Percentiles rank a stretch among this genome's conserved stretches.
These are phyloP conservation scores for Muntiacus reevesi DNA, from an alignment of 2,113 vertebrate species.

Conservation along the genomic window DNA sequence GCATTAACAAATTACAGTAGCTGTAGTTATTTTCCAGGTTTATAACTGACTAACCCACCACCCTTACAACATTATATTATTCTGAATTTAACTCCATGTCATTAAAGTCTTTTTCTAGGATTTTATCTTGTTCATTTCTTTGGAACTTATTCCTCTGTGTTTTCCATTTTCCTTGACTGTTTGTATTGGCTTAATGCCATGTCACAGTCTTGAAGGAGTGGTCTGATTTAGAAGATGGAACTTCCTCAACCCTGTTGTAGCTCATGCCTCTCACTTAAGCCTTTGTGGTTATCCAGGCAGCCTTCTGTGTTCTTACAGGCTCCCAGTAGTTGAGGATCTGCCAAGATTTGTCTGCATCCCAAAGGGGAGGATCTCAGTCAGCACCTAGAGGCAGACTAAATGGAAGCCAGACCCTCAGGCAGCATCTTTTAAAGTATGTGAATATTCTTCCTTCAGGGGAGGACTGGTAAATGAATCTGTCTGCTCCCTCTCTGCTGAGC, in stretches of 20 bases:
- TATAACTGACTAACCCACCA: not conserved
- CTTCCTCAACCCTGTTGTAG: not conserved
- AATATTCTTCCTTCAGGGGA: not conserved
- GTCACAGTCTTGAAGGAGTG: not conserved
- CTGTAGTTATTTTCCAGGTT: not conserved
- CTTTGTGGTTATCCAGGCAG: not conserved
- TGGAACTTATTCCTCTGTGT: not conserved
- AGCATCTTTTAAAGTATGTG: not conserved
- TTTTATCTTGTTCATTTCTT: not conserved
- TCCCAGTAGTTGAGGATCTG: not conserved
- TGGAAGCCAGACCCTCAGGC: not conserved
- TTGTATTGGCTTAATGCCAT: not conserved
- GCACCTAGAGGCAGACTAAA: not conserved
- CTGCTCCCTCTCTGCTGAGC: not conserved
- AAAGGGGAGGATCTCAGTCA: not conserved
- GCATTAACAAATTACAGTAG: not conserved
- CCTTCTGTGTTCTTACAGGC: not conserved
- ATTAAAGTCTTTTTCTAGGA: not conserved
- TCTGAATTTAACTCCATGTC: not conserved
- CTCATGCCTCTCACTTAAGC: not conserved
- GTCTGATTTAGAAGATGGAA: not conserved
- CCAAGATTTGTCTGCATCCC: not conserved
- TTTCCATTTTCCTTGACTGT: not conserved
- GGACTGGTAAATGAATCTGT: not conserved
- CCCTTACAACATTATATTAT: not conserved